Evolutionary conservation across 2,888 invertebrate genomes (phyloP).

Genomic region (Latrodectus elegans): DNA sequence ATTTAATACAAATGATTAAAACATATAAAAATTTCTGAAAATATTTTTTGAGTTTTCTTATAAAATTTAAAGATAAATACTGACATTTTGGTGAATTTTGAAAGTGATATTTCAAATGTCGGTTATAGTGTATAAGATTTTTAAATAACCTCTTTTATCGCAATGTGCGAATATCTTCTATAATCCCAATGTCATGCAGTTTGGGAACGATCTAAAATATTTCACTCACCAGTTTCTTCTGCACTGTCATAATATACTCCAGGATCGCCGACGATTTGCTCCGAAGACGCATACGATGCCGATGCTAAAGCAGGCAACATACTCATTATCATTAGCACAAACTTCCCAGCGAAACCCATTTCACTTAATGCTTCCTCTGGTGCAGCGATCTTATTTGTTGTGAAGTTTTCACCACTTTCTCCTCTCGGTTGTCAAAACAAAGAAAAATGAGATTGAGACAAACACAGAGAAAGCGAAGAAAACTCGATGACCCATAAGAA

Average conservation of each 20-base stretch:
- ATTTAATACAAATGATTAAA: too few relatives aligned
- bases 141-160: neutral
- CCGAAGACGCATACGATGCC: neutral
- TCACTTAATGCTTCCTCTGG: too few relatives aligned
- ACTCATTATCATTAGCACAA: constrained; percentile 24
- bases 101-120: neutral
- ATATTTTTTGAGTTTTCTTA: neutral
- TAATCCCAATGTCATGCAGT: neutral
- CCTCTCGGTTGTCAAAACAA: too few relatives aligned
- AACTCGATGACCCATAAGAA: too few relatives aligned
- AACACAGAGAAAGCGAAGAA: too few relatives aligned
- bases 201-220: neutral
- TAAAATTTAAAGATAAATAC: too few relatives aligned
- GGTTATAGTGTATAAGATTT: neutral
- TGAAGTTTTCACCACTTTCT: too few relatives aligned
- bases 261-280: constrained; percentile 13
- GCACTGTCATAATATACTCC: constrained; percentile 42
- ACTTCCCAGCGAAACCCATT: neutral
- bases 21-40: too few relatives aligned
- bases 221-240: constrained; percentile 10
- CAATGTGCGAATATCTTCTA: neutral
- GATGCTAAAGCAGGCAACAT: neutral
- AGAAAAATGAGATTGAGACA: too few relatives aligned
- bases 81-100: neutral
- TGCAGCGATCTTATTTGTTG: too few relatives aligned